Evolutionary conservation across 2,888 invertebrate genomes (phyloP).

Genomic region (Punctoribates punctum): DNA sequence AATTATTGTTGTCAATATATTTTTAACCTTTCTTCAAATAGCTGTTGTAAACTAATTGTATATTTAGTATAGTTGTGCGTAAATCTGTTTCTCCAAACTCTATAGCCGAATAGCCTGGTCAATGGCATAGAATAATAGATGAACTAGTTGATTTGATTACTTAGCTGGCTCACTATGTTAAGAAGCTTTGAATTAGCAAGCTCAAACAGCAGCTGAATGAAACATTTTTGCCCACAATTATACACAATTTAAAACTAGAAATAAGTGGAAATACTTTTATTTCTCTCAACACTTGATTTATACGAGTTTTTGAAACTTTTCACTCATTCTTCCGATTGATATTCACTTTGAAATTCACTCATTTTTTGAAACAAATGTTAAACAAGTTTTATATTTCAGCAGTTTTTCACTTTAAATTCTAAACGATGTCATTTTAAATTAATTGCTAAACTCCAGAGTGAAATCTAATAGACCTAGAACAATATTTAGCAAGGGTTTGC

Average conservation of each 20-base stretch:
- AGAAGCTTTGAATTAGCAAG: neutral
- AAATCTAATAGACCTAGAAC: too few species aligned
- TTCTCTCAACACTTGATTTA: neutral
- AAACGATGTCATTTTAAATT: too few species aligned
- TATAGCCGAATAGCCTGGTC: neutral
- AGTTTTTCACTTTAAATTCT: too few species aligned
- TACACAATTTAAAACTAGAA: neutral
- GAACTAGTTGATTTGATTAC: too few species aligned
- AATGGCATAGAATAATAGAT: too few species aligned
- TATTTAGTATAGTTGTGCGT: conserved; percentile 11
- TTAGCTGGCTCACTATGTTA: neutral
- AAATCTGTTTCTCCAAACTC: neutral
- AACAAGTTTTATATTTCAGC: neutral
- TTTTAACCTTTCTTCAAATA: neutral
- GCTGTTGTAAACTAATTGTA: neutral
- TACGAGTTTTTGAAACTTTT: too few species aligned
- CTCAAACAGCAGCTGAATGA: neutral
- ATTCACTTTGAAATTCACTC: neutral
- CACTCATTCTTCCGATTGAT: neutral
- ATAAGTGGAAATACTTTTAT: neutral
- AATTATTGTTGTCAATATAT: neutral
- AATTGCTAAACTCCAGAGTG: too few species aligned
- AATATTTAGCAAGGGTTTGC: too few species aligned
- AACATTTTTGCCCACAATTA: conserved; percentile 16
- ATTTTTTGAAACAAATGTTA: neutral